Percentiles rank a stretch among this genome's conserved stretches.
Conservation (phyloP, 2,797 vertebrate species). For the Phalloptychus januarius region DNA sequence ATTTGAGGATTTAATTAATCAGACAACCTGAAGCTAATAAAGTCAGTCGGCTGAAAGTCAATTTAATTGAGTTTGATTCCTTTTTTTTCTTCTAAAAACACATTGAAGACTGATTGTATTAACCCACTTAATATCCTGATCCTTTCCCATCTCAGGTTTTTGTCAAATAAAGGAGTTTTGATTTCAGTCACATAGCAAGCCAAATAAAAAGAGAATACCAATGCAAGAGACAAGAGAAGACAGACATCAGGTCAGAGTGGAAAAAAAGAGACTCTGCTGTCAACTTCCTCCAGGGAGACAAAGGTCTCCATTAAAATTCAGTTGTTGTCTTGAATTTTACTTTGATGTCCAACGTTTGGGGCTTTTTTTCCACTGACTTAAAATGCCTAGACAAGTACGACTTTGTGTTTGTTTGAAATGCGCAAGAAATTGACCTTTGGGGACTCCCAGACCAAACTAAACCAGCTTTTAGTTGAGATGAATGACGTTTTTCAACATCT, state of each 20-base stretch:
- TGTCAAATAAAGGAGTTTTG: not conserved
- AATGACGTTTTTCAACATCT: not conserved
- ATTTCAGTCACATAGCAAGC: constrained; percentile 4
- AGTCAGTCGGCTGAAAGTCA: constrained; percentile 12
- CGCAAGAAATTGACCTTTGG: constrained; percentile 1
- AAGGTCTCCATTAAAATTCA: constrained; percentile 49
- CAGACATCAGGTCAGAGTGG: not conserved
- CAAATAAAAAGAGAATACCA: not conserved
- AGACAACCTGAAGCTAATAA: constrained; percentile 1
- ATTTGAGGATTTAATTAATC: constrained; percentile 4
- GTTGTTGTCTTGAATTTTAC: constrained; percentile 28
- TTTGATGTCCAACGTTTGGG: constrained; percentile 44
- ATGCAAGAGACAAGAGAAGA: not conserved
- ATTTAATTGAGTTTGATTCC: not conserved
- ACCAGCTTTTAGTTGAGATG: not conserved
- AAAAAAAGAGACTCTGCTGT: constrained; percentile 30
- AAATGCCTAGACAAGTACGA: constrained; percentile 19
- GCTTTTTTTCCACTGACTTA: constrained; percentile 29
- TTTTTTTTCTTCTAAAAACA: not conserved
- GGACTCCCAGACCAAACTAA: constrained; percentile 9
- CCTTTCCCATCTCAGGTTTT: not conserved
- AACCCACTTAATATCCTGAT: not conserved
- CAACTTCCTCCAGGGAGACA: constrained; percentile 45
- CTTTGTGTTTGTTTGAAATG: not conserved
- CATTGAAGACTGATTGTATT: not conserved